Evolutionary conservation across 2,888 invertebrate species (phyloP).

Genomic region (Dione vanillae): DNA sequence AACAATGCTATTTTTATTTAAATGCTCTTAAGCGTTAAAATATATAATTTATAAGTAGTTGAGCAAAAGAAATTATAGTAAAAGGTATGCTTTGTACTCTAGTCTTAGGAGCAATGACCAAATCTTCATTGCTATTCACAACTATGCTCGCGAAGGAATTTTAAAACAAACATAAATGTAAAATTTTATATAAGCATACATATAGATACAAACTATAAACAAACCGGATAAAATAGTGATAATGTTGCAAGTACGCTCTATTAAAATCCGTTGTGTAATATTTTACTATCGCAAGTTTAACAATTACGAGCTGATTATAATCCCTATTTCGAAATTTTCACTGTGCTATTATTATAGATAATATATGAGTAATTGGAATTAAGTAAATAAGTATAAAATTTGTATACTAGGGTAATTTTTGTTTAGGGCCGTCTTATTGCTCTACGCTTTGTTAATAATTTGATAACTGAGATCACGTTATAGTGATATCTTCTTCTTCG

Average conservation of each 20-base stretch:
- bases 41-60: not conserved
- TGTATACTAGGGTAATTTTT: not conserved
- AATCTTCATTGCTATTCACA: conserved; percentile 30
- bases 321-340: conserved; percentile 10
- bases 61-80: conserved; percentile 1
- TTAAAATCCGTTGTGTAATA: conserved; percentile 38
- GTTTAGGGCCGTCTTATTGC: not conserved
- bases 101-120: conserved; percentile 35
- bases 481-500: not conserved
- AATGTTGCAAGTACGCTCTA: conserved; percentile 35
- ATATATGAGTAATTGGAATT: not conserved
- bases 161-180: conserved; percentile 10
- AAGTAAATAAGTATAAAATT: not conserved
- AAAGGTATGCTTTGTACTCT: conserved; percentile 28
- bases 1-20: not conserved
- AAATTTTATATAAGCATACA: not conserved
- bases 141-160: conserved; percentile 3
- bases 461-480: not conserved
- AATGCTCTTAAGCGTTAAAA: not conserved
- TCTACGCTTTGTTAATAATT: not conserved
- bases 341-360: conserved; percentile 17
- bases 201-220: no score
- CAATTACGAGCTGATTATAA: conserved; percentile 19
- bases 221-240: conserved; percentile 23
- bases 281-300: conserved; percentile 26